Evolutionary conservation across 2,797 vertebrate species (phyloP).

Genomic region (Poeciliopsis gracilis): DNA sequence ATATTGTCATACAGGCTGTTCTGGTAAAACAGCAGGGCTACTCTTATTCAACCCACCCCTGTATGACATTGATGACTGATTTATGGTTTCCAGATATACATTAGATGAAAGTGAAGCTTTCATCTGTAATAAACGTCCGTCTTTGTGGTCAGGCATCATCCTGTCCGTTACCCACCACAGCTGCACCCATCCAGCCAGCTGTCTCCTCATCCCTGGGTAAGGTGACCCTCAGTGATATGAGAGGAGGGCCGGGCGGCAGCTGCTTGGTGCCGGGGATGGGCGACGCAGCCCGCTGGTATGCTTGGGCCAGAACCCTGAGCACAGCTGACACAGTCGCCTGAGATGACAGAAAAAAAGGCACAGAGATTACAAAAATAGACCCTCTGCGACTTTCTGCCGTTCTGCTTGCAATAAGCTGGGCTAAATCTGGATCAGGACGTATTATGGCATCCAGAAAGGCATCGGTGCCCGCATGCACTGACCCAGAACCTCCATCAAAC

Average conservation of each 20-base stretch:
- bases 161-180: slow-evolving; percentile 52
- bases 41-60: too few species aligned
- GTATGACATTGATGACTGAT: neutral
- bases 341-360: slow-evolving; percentile 48
- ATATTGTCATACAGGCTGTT: too few species aligned
- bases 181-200: slow-evolving; percentile 69
- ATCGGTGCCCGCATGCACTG: slow-evolving; percentile 62
- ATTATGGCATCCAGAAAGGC: slow-evolving; percentile 50
- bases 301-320: slow-evolving; percentile 69
- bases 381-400: slow-evolving; percentile 45
- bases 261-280: slow-evolving; percentile 69
- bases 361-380: slow-evolving; percentile 74
- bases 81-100: neutral
- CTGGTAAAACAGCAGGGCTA: too few species aligned
- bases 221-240: slow-evolving; percentile 63
- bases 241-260: slow-evolving; percentile 75
- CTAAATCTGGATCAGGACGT: slow-evolving; percentile 74
- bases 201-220: slow-evolving; percentile 60
- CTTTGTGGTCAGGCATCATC: slow-evolving; percentile 44
- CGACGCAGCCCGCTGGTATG: slow-evolving; percentile 66
- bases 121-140: slow-evolving; percentile 42
- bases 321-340: slow-evolving; percentile 75
- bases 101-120: slow-evolving; percentile 5
- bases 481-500: slow-evolving; percentile 53
- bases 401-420: slow-evolving; percentile 61